These are phyloP conservation scores for Trichosurus vulpecula DNA, from an alignment of 2,797 vertebrate genomes.

Conservation along the genomic window DNA sequence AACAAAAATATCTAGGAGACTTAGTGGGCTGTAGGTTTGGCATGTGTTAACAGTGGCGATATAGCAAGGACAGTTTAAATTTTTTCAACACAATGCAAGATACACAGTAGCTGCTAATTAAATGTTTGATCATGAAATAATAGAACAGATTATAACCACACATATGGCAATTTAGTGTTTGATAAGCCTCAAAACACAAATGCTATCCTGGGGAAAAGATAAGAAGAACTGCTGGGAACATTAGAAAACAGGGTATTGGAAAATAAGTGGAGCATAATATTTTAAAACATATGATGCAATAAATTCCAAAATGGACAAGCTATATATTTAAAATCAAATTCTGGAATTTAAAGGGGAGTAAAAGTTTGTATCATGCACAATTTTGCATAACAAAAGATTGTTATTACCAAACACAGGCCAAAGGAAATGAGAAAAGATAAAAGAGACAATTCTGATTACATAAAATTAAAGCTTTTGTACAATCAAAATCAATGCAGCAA, in stretches of 20 bases:
- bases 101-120: not conserved
- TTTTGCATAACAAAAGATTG: not conserved
- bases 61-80: not conserved
- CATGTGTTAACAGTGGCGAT: not conserved
- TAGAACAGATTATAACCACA: not conserved
- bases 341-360: not conserved
- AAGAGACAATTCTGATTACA: not conserved
- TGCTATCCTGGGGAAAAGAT: not conserved
- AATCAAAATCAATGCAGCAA: not conserved
- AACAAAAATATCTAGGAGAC: not conserved
- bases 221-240: not conserved
- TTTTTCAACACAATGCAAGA: not conserved
- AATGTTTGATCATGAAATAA: not conserved
- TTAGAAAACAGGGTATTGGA: not conserved
- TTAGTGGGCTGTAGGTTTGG: not conserved
- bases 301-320: not conserved
- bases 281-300: not conserved
- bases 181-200: not conserved
- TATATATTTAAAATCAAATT: not conserved
- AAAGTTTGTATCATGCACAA: not conserved
- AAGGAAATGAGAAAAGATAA: not conserved
- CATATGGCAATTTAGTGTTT: not conserved
- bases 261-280: not conserved
- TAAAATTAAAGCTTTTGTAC: not conserved
- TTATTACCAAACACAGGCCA: not conserved